Conservation (phyloP, 1,140 invertebrate species). For the Drosophila yakuba region DNA sequence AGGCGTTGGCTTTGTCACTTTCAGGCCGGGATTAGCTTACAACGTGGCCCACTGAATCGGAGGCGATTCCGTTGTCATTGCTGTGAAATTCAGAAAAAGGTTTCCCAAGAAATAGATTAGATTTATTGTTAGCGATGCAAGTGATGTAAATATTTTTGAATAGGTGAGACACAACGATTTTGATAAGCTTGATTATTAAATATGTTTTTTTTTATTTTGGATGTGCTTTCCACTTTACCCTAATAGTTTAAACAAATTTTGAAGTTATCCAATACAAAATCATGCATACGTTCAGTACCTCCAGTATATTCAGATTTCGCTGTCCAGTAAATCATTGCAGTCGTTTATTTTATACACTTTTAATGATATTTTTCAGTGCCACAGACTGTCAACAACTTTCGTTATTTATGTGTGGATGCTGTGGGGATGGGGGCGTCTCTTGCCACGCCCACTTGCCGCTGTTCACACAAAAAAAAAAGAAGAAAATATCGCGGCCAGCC, state of each 20-base stretch:
- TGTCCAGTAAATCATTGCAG: constrained; percentile 64
- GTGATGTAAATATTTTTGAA: constrained; percentile 30
- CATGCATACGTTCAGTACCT: constrained; percentile 37
- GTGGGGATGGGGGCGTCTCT: constrained; percentile 10
- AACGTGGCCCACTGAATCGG: constrained; percentile 50
- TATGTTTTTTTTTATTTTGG: too few species aligned
- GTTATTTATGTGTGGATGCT: constrained; percentile 66
- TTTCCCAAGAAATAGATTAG: constrained; percentile 8
- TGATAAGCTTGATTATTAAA: background rate
- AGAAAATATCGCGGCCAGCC: constrained; percentile 7
- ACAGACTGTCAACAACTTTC: constrained; percentile 66
- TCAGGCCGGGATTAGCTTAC: constrained; percentile 71
- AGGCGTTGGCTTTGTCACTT: constrained; percentile 64
- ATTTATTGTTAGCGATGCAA: background rate
- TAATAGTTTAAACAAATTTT: too few species aligned
- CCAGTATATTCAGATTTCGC: constrained; percentile 41
- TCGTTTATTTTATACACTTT: constrained; percentile 72
- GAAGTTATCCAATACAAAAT: constrained; percentile 6
- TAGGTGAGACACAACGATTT: background rate
- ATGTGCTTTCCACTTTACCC: too few species aligned
- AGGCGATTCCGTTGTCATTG: constrained; percentile 36
- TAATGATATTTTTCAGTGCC: constrained; percentile 62
- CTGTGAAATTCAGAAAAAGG: constrained; percentile 4
- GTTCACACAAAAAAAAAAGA: constrained; percentile 15
- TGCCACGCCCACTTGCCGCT: constrained; percentile 64